Base-by-base conservation (phyloP, 2,797 vertebrate species). In the Eleutherodactylus coqui region DNA sequence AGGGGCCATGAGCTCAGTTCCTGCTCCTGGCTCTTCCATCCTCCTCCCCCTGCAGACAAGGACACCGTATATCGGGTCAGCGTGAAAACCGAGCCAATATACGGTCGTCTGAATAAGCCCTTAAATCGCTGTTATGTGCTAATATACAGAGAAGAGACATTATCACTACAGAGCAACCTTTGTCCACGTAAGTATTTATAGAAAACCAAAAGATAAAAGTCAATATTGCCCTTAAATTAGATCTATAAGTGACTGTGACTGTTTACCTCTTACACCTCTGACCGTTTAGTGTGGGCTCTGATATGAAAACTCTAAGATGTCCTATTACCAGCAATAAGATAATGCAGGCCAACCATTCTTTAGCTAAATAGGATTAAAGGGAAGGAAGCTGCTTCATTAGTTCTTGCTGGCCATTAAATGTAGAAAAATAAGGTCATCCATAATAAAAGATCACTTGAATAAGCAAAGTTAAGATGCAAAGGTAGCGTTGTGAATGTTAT, bases 361-460 rank as follows among this genome's bases (percentile, higher is more conserved):
- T 89, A 89, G 79, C 87, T 89, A 91, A 94, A 90, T 91, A 94
- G 90, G 91, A 94, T 94, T 93, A 93, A 92, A 94, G 92, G 92
- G 88, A 89, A 93, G 93, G 91, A 94, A 94, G 90, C 88, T 10
- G 45, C 45, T 86, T 90, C 88, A 90, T 91, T 93, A 93, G 90
- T 89, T 93, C 88, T 90, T 90, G 72, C 85, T 92, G 92, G 94
- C 91, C 90, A 93, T 89, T 91, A 92, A 93, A 93, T 90, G 82
- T 83, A 86, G 88, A 79, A 90, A 89, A 93, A 76, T 72, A 85
- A 92, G 90, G 90, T 92, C 85, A 41, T 82, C 82, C 90, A 89
- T 91, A 91, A 94, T 93, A 92, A 94, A 92, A 87, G 88, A 86
- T 82, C 86, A 90, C 88, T 93, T 93, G 91, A 92, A 75, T 83